Evolutionary conservation across 2,113 vertebrate genomes (phyloP).

Genomic region (Chaetorhynchus papuensis): DNA sequence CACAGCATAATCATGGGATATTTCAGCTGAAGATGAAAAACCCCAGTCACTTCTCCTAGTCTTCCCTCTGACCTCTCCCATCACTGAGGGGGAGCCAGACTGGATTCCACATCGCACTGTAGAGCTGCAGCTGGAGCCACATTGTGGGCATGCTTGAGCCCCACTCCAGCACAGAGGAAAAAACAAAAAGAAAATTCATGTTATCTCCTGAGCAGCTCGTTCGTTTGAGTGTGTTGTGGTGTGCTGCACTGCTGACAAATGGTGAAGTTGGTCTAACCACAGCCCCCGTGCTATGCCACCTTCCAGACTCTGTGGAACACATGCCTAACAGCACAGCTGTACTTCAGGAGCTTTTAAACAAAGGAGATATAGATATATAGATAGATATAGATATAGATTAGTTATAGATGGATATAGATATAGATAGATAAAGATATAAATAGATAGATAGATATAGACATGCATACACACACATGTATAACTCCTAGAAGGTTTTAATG

Average conservation of each 20-base stretch:
- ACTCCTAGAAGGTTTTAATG: background rate
- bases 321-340: background rate
- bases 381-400: no score
- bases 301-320: background rate
- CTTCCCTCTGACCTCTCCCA: background rate
- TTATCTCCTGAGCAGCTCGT: accelerated
- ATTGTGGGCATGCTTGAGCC: accelerated
- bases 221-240: background rate
- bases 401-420: no score
- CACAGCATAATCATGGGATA: background rate
- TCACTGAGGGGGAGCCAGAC: accelerated
- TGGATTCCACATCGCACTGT: background rate
- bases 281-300: background rate
- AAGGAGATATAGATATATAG: background rate
- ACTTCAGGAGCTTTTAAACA: background rate
- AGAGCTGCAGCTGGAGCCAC: background rate
- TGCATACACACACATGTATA: accelerated
- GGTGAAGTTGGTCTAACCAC: background rate
- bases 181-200: background rate
- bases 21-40: background rate
- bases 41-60: background rate
- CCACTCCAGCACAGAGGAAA: no score
- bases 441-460: no score
- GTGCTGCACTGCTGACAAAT: background rate
- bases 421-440: no score